phyloP scores from a whole-genome alignment of 2,888 invertebrate genomes.

The Erebia epiphron region DNA sequence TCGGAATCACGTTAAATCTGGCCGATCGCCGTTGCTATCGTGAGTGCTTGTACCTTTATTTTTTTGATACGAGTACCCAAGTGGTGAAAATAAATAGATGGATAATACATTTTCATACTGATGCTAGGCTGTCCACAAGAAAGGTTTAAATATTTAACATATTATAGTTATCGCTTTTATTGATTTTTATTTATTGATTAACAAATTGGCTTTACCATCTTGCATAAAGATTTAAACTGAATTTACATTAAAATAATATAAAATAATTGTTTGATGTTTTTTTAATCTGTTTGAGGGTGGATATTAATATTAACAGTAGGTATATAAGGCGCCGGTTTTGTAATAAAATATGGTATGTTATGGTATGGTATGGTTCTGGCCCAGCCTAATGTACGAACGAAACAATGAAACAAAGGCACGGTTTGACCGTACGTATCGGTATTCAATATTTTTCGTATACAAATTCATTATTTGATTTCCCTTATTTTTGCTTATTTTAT shows the following conservation, averaged over 20 bases:
- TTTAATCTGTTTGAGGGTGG: neutral
- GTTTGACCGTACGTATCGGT: neutral
- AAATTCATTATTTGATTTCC: neutral
- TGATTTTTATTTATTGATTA: neutral
- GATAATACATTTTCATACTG: neutral
- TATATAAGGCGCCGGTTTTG: neutral
- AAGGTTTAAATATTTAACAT: neutral
- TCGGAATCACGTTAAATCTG: neutral
- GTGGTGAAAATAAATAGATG: neutral
- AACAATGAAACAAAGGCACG: neutral
- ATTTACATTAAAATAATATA: neutral
- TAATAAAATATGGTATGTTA: neutral
- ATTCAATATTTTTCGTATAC: constrained; percentile 8
- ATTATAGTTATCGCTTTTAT: neutral
- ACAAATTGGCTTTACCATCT: neutral
- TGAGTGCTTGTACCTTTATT: neutral
- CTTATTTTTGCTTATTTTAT: neutral
- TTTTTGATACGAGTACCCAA: neutral
- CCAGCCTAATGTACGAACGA: neutral
- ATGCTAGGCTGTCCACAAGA: neutral
- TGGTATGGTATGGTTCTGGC: neutral
- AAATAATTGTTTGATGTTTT: neutral
- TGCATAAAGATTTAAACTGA: neutral
- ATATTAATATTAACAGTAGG: neutral
- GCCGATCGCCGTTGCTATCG: neutral